Evolutionary conservation across 2,113 vertebrate species (phyloP).

Genomic region (Channa argus): DNA sequence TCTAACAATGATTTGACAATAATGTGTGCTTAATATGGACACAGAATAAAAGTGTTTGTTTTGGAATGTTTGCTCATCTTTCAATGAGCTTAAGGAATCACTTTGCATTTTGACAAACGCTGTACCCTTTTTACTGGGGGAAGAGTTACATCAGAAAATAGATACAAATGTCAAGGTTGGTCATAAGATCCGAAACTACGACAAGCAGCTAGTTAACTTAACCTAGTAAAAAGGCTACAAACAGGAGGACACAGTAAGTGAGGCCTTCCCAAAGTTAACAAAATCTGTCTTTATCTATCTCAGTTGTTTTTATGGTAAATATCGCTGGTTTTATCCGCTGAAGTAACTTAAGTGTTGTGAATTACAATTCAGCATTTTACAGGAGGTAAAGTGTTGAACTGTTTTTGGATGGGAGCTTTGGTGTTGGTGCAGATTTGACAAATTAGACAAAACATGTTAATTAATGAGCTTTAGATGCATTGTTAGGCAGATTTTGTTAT

Average conservation of each 20-base stretch:
- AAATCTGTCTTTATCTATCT: not conserved
- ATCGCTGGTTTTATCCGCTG: not conserved
- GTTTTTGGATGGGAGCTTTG: not conserved
- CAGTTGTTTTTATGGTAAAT: not conserved
- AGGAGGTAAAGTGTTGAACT: not conserved
- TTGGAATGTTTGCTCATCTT: constrained; percentile 21
- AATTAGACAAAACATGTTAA: not conserved
- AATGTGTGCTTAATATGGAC: constrained; percentile 18
- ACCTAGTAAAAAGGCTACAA: not conserved
- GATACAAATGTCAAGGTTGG: not conserved
- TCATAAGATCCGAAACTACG: not conserved
- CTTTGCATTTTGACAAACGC: not conserved
- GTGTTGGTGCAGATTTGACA: not conserved
- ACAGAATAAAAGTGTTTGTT: constrained; percentile 36
- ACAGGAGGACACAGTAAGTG: not conserved
- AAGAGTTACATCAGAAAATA: not conserved
- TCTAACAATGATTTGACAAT: constrained; percentile 39
- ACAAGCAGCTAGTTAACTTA: not conserved
- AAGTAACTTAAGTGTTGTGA: not conserved
- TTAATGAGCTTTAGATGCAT: not conserved
- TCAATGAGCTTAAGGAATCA: not conserved
- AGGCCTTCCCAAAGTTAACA: not conserved
- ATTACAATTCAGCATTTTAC: not conserved
- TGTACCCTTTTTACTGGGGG: not conserved
- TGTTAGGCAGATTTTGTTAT: not conserved